A percentile compares a stretch with the other conserved stretches of the same genome.
Evolutionary conservation across 1,140 invertebrate species (phyloP).

Genomic region (Neodiprion virginianus): DNA sequence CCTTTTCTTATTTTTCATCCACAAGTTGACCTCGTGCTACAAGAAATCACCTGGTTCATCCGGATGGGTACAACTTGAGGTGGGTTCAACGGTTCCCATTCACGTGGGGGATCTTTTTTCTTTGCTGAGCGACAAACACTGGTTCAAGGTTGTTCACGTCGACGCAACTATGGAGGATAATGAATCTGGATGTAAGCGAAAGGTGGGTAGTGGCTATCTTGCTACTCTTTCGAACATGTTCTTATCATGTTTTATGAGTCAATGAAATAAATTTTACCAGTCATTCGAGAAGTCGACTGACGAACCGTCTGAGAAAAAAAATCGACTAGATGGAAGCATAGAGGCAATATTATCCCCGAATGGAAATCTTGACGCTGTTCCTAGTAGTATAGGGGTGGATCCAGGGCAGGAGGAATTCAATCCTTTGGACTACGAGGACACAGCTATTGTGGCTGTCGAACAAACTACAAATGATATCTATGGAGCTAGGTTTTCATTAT

Average conservation of each 20-base stretch:
- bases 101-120: constrained; percentile 38
- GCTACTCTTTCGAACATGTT: neutral
- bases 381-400: constrained; percentile 12
- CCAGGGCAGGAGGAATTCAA: neutral
- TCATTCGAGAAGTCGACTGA: constrained; percentile 17
- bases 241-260: neutral
- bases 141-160: constrained; percentile 38
- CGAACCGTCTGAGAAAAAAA: constrained; percentile 31
- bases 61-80: constrained; percentile 32
- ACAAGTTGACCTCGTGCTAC: constrained; percentile 37
- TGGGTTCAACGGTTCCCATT: constrained; percentile 29
- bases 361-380: constrained; percentile 10
- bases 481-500: neutral
- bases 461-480: constrained; percentile 6
- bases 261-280: constrained; percentile 25
- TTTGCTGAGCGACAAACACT: constrained; percentile 37
- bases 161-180: constrained; percentile 26
- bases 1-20: constrained; percentile 27
- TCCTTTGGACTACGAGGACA: neutral
- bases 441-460: neutral
- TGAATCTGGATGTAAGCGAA: constrained; percentile 31
- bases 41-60: constrained; percentile 31
- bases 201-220: constrained; percentile 23
- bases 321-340: constrained; percentile 15
- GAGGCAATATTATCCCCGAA: constrained; percentile 7